Evolutionary conservation across 2,888 invertebrate species (phyloP), one percentile per base, ranked within the genome.

Genomic region (Sminthurinus aureus): DNA sequence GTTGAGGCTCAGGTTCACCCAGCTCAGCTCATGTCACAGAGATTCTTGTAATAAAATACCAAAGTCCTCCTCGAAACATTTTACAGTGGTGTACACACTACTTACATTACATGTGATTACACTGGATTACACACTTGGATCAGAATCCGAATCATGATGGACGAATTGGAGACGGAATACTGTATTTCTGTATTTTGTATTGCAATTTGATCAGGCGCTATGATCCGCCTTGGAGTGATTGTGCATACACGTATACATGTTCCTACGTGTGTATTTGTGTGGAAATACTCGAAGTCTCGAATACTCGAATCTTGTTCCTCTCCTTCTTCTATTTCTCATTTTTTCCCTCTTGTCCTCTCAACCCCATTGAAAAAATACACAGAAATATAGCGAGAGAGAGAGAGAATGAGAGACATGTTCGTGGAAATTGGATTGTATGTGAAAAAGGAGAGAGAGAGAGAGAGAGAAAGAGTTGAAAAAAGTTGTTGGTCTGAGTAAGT

Each of bases 391-490:
- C 8, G 69, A 24, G 24, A 26, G 73, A 18, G 8, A 11, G 79
- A 22, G 13, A 24, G 66, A 22, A 66, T n/a, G 79, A 11, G 64
- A 18, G 50, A 67, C 11, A 26, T 67, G 50, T 67, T 66, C 51
- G 71, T 4, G 18, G 18, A 52, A 15, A 58, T 58, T n/a, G 15
- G 64, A 18, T 58, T n/a, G 20, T 22, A 77, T 20, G 58, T 58
- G 77, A 24, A 80, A 69, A 80, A 80, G 52, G 71, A 73, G 80
- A n/a, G 20, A 69, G 69, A 24, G 24, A 26, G 73, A 18, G 8
- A 11, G 79, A 22, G 13, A 24, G 24, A 38, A 38, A 38, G 38
- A 38, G 38, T 38, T 38, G 38, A 38, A 38, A 38, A 38, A 38
- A 38, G 38, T 38, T 38, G 38, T 38, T 38, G 38, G 38, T 38